Evolutionary conservation across 2,888 invertebrate species (phyloP).

Genomic region (Malthinus flaveolus): DNA sequence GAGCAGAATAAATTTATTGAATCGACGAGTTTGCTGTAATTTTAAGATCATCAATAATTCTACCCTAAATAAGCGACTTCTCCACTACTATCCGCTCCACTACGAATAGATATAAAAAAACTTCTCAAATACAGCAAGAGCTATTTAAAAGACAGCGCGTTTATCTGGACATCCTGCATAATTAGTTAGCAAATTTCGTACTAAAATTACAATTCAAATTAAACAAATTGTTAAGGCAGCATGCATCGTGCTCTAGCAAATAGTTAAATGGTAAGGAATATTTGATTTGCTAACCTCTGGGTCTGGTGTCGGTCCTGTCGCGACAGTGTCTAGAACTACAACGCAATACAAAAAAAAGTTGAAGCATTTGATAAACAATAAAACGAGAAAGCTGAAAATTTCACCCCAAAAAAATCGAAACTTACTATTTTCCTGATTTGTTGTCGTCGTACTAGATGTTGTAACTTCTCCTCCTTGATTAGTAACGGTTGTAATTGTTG

Average conservation of each 20-base stretch:
- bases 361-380: conserved; percentile 29
- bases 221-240: conserved; percentile 5
- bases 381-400: conserved; percentile 14
- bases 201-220: not conserved
- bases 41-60: too few species aligned
- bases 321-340: conserved; percentile 52
- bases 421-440: conserved; percentile 58
- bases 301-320: conserved; percentile 45
- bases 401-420: conserved; percentile 18
- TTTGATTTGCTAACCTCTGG: conserved; percentile 49
- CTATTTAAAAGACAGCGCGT: too few species aligned
- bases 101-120: too few species aligned
- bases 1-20: too few species aligned
- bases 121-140: too few species aligned
- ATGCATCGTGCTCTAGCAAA: conserved; percentile 20
- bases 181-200: not conserved
- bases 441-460: conserved; percentile 53
- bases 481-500: conserved; percentile 62
- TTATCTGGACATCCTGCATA: too few species aligned
- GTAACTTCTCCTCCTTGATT: conserved; percentile 49
- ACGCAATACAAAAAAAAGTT: conserved; percentile 48
- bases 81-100: too few species aligned
- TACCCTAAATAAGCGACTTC: too few species aligned
- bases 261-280: conserved; percentile 18
- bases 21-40: too few species aligned